Conservation (phyloP, 1,140 invertebrate species). For the Geopemphigus sp. region DNA sequence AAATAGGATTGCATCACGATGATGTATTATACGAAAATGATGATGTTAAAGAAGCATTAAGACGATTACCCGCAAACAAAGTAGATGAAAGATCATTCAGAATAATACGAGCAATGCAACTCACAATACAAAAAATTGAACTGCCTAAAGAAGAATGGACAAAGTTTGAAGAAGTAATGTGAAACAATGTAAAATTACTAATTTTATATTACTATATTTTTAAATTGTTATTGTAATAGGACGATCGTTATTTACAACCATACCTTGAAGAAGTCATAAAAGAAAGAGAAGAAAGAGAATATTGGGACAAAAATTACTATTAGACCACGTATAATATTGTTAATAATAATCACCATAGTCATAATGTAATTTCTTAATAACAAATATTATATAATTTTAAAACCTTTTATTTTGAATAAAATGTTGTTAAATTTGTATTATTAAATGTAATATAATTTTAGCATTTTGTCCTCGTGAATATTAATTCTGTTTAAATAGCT, state of each 20-base stretch:
- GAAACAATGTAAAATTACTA: background rate
- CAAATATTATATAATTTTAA: background rate
- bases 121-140: conserved; percentile 68
- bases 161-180: conserved; percentile 69
- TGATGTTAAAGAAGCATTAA: conserved; percentile 76
- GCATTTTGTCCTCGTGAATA: background rate
- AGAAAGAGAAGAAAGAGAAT: conserved; percentile 49
- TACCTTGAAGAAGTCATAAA: conserved; percentile 27
- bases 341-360: conserved; percentile 8
- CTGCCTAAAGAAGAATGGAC: conserved; percentile 89
- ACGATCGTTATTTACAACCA: conserved; percentile 45
- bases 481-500: no score
- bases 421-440: background rate
- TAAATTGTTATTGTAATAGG: background rate
- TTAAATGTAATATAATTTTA: background rate
- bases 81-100: conserved; percentile 79
- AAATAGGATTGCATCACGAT: conserved; percentile 70
- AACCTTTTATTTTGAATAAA: background rate
- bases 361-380: background rate
- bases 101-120: conserved; percentile 73
- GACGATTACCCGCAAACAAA: conserved; percentile 68
- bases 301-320: conserved; percentile 49
- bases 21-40: conserved; percentile 70
- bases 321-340: background rate
- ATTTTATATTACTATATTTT: background rate